Percentiles rank a stretch among this genome's conserved stretches.
Conservation (phyloP, 2,113 vertebrate species). For the Siniperca chuatsi region DNA sequence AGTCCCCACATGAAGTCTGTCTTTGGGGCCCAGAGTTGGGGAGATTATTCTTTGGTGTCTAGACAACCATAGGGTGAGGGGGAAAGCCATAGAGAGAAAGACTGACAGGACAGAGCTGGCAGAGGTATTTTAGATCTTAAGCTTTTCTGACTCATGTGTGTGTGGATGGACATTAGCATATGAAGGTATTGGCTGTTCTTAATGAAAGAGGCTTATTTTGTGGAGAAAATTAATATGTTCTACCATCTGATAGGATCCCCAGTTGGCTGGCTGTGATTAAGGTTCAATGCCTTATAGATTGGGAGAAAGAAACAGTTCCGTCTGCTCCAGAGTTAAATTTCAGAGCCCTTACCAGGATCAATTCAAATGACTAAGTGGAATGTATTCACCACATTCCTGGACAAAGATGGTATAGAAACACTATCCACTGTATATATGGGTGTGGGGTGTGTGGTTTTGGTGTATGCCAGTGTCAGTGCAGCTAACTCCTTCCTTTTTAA, state of each 20-base stretch:
- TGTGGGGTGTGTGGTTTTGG: slow-evolving; percentile 20
- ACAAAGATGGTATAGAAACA: slow-evolving; percentile 60
- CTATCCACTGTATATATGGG: slow-evolving; percentile 28
- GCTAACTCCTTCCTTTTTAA: slow-evolving; percentile 36
- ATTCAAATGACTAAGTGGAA: slow-evolving; percentile 61
- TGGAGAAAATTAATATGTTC: slow-evolving; percentile 34
- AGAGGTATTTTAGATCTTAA: slow-evolving; percentile 38
- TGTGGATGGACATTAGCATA: slow-evolving; percentile 32
- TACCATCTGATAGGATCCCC: slow-evolving; percentile 40
- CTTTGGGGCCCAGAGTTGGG: slow-evolving; percentile 62
- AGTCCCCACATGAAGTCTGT: slow-evolving; percentile 54
- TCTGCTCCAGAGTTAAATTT: slow-evolving; percentile 57
- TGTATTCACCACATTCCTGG: slow-evolving; percentile 61
- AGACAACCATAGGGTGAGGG: slow-evolving; percentile 57
- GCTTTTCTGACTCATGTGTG: slow-evolving; percentile 40
- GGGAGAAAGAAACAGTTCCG: slow-evolving; percentile 31
- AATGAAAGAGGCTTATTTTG: slow-evolving; percentile 58
- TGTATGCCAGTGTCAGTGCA: slow-evolving; percentile 8
- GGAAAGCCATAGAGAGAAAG: slow-evolving; percentile 38
- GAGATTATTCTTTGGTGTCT: slow-evolving; percentile 65
- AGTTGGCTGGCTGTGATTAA: slow-evolving; percentile 41
- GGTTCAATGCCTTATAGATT: slow-evolving; percentile 35
- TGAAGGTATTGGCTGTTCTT: slow-evolving; percentile 41
- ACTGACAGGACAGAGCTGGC: slow-evolving; percentile 23
- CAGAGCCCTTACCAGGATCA: slow-evolving; percentile 51